Evolutionary conservation across 2,797 vertebrate genomes (phyloP).

Genomic region (Austrolebias charrua): DNA sequence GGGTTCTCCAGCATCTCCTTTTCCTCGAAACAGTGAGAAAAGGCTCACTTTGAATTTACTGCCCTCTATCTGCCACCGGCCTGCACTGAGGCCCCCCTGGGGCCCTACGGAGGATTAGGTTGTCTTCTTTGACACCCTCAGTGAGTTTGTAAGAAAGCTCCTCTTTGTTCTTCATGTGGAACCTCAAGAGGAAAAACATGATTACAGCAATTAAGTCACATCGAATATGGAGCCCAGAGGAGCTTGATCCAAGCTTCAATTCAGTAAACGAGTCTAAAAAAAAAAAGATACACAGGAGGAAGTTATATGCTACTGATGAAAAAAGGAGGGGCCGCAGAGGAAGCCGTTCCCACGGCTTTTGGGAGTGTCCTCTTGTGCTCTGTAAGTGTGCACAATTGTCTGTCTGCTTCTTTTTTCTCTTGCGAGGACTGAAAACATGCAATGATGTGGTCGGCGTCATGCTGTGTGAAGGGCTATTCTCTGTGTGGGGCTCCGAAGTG

Average conservation of each 20-base stretch:
- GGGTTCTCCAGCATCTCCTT: constrained; percentile 72
- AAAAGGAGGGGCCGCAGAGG: constrained; percentile 29
- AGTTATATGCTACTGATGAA: constrained; percentile 27
- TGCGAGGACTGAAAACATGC: constrained; percentile 46
- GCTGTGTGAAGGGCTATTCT: constrained; percentile 67
- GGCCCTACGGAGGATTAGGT: constrained; percentile 62
- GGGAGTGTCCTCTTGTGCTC: constrained; percentile 46
- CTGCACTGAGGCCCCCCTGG: constrained; percentile 59
- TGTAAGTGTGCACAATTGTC: constrained; percentile 55
- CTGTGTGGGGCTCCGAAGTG: constrained; percentile 57
- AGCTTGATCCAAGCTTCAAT: constrained; percentile 28
- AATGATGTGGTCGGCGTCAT: constrained; percentile 59
- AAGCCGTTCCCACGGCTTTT: constrained; percentile 59
- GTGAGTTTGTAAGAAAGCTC: constrained; percentile 59
- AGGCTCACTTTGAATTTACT: constrained; percentile 78
- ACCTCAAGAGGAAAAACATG: constrained; percentile 60
- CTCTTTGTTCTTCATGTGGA: constrained; percentile 60
- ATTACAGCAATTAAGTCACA: constrained; percentile 57
- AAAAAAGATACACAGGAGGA: constrained; percentile 42
- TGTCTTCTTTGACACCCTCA: constrained; percentile 63
- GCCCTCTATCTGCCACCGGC: constrained; percentile 77
- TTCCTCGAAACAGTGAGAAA: constrained; percentile 51
- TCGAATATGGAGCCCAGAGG: constrained; percentile 25
- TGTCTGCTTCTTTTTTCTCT: constrained; percentile 44
- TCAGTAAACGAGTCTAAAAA: constrained; percentile 34